Percentiles rank a stretch among this genome's conserved stretches.
Evolutionary conservation across 2,797 vertebrate genomes (phyloP).

Genomic region (Labeo calbasu): DNA sequence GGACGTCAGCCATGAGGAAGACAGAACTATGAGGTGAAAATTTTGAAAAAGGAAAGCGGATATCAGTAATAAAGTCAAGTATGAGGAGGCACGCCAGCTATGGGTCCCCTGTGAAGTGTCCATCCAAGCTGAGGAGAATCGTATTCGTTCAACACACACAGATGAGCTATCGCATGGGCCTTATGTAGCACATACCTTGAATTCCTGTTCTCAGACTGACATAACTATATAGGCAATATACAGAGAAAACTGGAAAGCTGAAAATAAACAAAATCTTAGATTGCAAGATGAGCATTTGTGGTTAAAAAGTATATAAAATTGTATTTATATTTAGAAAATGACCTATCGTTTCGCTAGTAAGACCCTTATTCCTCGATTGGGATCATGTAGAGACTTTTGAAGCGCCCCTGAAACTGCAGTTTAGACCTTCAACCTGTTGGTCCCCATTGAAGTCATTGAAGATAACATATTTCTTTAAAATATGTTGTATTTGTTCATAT

Average conservation of each 20-base stretch:
- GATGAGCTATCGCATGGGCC: constrained; percentile 9
- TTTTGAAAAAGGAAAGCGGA: constrained; percentile 72
- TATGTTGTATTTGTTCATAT: neutral
- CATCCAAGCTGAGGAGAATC: constrained; percentile 58
- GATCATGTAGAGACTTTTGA: too few species aligned
- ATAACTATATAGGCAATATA: constrained; percentile 31
- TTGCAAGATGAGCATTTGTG: too few species aligned
- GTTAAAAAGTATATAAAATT: too few species aligned
- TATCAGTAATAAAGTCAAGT: constrained; percentile 73
- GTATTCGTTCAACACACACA: constrained; percentile 47
- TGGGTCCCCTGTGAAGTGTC: constrained; percentile 64
- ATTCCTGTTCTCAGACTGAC: constrained; percentile 57
- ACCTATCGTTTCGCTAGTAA: too few species aligned
- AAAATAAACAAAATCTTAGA: neutral
- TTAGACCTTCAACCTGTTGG: too few species aligned
- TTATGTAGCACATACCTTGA: constrained; percentile 62
- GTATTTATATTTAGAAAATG: too few species aligned
- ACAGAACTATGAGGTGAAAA: constrained; percentile 66
- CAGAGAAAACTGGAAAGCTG: neutral
- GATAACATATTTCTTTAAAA: neutral
- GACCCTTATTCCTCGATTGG: too few species aligned
- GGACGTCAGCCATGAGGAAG: constrained; percentile 60
- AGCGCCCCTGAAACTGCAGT: too few species aligned
- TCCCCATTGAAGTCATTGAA: too few species aligned
- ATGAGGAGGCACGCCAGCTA: constrained; percentile 69